phyloP scores from a whole-genome alignment of 2,113 vertebrate species.

The Gambusia affinis region DNA sequence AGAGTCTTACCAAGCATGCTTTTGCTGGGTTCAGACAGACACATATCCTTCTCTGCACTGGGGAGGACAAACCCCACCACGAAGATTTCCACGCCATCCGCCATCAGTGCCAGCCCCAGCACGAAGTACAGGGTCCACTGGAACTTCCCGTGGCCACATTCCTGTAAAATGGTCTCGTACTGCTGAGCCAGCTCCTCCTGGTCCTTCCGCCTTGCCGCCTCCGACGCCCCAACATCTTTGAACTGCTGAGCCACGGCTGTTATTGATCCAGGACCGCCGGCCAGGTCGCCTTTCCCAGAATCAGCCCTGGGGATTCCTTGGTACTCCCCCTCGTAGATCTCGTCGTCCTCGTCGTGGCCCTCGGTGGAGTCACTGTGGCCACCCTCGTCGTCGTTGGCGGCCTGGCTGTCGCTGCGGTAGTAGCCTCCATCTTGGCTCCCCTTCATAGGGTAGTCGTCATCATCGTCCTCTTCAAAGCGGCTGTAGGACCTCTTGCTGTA shows the following conservation, averaged over 20 bases:
- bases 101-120: slow-evolving; percentile 95
- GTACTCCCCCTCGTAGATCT: slow-evolving; percentile 98
- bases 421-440: slow-evolving; percentile 83
- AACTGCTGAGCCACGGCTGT: slow-evolving; percentile 74
- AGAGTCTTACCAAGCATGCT: slow-evolving; percentile 93
- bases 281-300: slow-evolving; percentile 81
- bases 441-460: slow-evolving; percentile 85
- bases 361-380: slow-evolving; percentile 96
- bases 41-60: slow-evolving; percentile 98
- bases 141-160: slow-evolving; percentile 95
- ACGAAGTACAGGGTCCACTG: slow-evolving; percentile 98
- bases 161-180: slow-evolving; percentile 94
- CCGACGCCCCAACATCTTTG: slow-evolving; percentile 73
- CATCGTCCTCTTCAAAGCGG: slow-evolving; percentile 93
- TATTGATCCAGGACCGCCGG: slow-evolving; percentile 68
- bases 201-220: slow-evolving; percentile 86
- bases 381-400: slow-evolving; percentile 84
- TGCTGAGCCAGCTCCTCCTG: slow-evolving; percentile 94
- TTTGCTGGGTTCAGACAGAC: slow-evolving; percentile 96
- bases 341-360: slow-evolving; percentile 95
- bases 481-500: slow-evolving; percentile 93
- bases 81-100: slow-evolving; percentile 94
- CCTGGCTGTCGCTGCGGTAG: slow-evolving; percentile 87
- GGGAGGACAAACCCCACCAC: slow-evolving; percentile 97
- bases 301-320: slow-evolving; percentile 94